Conservation (phyloP, 2,797 vertebrate species). For the Characodon lateralis region DNA sequence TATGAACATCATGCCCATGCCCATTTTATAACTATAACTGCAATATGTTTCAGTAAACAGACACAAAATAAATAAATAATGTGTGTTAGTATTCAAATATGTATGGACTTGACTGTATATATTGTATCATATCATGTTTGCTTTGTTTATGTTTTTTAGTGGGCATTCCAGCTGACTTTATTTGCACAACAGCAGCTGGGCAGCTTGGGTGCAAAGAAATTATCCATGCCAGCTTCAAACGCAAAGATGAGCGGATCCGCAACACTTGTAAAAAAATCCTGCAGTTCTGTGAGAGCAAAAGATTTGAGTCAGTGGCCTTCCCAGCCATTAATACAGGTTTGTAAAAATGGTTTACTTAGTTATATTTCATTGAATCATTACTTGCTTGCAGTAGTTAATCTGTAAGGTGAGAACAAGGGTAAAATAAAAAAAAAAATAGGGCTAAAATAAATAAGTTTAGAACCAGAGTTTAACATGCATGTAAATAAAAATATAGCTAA, state of each 20-base stretch:
- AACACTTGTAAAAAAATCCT: constrained; percentile 62
- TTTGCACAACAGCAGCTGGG: constrained; percentile 61
- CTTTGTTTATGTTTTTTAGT: constrained; percentile 17
- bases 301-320: constrained; percentile 61
- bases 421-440: neutral
- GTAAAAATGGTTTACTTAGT: constrained; percentile 1
- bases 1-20: neutral
- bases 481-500: neutral
- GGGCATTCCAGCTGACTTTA: constrained; percentile 20
- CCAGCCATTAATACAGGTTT: constrained; percentile 73
- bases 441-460: neutral
- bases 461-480: neutral
- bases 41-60: neutral
- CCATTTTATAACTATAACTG: neutral
- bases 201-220: constrained; percentile 65
- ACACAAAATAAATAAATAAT: too few species aligned
- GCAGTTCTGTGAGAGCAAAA: constrained; percentile 61
- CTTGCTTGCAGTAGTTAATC: neutral
- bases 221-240: constrained; percentile 48
- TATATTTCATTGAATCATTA: neutral
- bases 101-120: too few species aligned
- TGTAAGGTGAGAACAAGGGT: neutral
- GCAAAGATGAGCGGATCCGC: constrained; percentile 21
- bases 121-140: neutral
- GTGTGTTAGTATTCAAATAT: too few species aligned